Conservation (phyloP, 2,888 invertebrate genomes). For the Hetaerina titia region DNA sequence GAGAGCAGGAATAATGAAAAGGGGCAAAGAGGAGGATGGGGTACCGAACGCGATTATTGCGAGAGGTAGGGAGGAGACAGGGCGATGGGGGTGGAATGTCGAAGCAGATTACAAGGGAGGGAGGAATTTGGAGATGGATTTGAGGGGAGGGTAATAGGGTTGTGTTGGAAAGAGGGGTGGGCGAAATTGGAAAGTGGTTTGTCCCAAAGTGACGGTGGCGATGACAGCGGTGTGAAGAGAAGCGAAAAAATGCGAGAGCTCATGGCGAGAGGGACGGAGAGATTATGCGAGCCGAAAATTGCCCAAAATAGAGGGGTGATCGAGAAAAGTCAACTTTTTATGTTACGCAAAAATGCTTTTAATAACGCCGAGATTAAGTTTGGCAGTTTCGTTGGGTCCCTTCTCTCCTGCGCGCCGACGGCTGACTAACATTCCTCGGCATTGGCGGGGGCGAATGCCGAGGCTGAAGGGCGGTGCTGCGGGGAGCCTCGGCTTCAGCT, state of each 20-base stretch:
- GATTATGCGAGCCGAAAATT: slow-evolving; percentile 30
- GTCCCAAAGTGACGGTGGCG: neutral
- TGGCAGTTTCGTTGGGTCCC: neutral
- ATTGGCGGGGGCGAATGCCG: neutral
- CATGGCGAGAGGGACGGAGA: neutral
- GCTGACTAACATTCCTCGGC: neutral
- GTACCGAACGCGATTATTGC: neutral
- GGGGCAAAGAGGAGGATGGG: neutral
- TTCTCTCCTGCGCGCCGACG: neutral
- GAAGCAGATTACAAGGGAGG: slow-evolving; percentile 5
- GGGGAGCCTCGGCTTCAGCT: no score
- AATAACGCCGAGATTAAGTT: neutral
- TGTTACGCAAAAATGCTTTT: neutral
- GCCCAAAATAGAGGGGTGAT: neutral
- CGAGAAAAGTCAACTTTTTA: neutral
- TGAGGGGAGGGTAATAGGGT: neutral
- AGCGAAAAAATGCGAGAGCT: neutral
- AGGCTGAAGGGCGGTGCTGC: neutral
- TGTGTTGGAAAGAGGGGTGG: neutral
- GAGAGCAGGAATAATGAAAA: neutral
- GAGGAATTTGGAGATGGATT: neutral
- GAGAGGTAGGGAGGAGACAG: neutral
- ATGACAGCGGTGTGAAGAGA: slow-evolving; percentile 31
- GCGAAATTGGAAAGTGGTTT: slow-evolving; percentile 32
- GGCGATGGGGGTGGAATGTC: neutral